phyloP scores from a whole-genome alignment of 2,113 vertebrate species.

The Platichthys flesus region DNA sequence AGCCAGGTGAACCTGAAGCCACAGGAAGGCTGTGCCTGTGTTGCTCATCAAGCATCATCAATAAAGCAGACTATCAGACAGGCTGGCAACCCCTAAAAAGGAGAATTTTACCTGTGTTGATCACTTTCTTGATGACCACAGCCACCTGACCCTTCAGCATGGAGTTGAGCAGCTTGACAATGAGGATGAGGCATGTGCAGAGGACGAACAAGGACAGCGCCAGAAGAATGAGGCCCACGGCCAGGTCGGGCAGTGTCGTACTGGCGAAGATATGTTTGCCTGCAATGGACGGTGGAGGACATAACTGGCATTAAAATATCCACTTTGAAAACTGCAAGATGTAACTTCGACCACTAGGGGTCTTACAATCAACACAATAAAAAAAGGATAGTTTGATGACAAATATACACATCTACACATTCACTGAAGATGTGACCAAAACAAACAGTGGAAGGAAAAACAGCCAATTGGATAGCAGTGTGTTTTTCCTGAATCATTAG shows the following conservation, averaged over 20 bases:
- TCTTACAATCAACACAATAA: too few relatives aligned
- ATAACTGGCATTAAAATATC: not conserved
- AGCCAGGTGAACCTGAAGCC: slow-evolving; percentile 43
- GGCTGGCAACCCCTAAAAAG: slow-evolving; percentile 24
- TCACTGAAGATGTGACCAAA: too few relatives aligned
- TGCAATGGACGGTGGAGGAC: slow-evolving; percentile 55
- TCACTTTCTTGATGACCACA: slow-evolving; percentile 92
- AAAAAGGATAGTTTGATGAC: not conserved
- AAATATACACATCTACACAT: too few relatives aligned
- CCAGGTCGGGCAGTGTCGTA: slow-evolving; percentile 83
- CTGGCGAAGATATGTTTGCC: slow-evolving; percentile 89
- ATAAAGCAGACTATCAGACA: slow-evolving; percentile 73
- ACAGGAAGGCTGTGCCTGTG: slow-evolving; percentile 66
- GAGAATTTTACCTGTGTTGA: slow-evolving; percentile 90
- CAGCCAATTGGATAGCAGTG: too few relatives aligned
- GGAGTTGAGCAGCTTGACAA: slow-evolving; percentile 95
- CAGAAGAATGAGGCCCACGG: slow-evolving; percentile 91
- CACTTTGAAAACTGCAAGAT: too few relatives aligned
- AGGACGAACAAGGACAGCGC: slow-evolving; percentile 86
- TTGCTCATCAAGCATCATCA: slow-evolving; percentile 78
- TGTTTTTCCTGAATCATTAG: too few relatives aligned
- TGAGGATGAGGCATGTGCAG: slow-evolving; percentile 92
- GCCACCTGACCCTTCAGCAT: slow-evolving; percentile 96
- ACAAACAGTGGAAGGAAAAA: too few relatives aligned
- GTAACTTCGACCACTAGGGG: too few relatives aligned